Evolutionary conservation across 2,888 invertebrate species (phyloP), one percentile per base, ranked within the genome.

Genomic region (Epirrhoe alternata): DNA sequence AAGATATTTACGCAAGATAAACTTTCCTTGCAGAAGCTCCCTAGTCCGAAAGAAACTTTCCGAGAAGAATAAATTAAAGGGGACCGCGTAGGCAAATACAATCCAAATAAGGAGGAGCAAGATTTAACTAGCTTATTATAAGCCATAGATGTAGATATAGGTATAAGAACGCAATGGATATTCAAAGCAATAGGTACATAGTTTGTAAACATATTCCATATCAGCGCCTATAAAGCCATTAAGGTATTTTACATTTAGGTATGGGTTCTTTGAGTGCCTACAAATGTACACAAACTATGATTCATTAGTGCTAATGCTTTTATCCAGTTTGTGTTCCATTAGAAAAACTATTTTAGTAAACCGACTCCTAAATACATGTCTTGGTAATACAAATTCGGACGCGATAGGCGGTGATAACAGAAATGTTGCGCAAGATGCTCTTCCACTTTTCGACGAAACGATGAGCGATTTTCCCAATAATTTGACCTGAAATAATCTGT

Each of bases 401-500:
- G 65, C 73, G 67, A 56, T 33, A 30, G 49, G 42, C 52, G 38
- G 72, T 77, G 75, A 76, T 77, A 78, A 77, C 72, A 74, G 74
- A 76, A 71, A 47, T 71, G 74, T 76, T 71, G 55, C 33, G 12
- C 12, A 69, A 74, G 73, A 70, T 70, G 75, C 77, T 73, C 74
- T 66, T 52, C 52, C 57, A 64, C 55, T 66, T 66, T 61, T 64
- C 65, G 45, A 59, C 24, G 70, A 69, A 64, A 74, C 70, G 78
- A 82, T 80, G 70, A 78, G 82, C 81, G 77, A 80, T 80, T 83
- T 86, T 85, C 79, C 85, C 85, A 76, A 84, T 86, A 86, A 86
- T 85, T 81, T 79, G 72, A 75, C 69, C 77, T 69, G 80, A 83
- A 81, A 79, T 67, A 62, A 72, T 70, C 53, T 56, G 55, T 58